These are phyloP conservation scores for Petrolisthes manimaculis DNA, from an alignment of 2,888 invertebrate species.

Conservation along the genomic window DNA sequence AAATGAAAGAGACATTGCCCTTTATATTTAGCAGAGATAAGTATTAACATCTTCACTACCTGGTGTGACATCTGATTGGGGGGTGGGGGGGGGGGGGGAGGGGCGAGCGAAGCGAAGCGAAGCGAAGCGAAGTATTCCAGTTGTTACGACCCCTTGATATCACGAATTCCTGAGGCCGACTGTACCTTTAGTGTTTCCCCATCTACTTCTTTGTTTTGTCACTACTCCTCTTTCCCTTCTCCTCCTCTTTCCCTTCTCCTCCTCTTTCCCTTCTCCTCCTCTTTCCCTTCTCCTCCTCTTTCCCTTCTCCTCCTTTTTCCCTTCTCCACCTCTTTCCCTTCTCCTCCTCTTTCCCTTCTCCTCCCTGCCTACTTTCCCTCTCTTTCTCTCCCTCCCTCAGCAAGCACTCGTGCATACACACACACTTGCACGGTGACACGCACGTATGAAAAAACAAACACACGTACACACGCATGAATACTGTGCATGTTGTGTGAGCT, in stretches of 20 bases:
- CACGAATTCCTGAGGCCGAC: too few species aligned
- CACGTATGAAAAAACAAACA: neutral
- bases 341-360: neutral
- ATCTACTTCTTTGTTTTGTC: neutral
- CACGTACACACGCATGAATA: neutral
- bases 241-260: neutral
- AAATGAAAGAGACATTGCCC: too few species aligned
- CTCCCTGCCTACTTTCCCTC: neutral
- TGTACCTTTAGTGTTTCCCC: neutral
- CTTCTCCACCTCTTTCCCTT: neutral
- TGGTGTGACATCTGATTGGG: too few species aligned
- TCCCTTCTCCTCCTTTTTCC: neutral
- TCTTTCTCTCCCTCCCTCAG: conserved; percentile 4
- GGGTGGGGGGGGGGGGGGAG: too few species aligned
- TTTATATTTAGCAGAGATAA: too few species aligned
- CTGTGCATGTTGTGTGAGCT: neutral
- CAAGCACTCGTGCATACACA: neutral
- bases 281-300: neutral
- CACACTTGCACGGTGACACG: neutral
- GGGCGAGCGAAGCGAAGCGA: too few species aligned
- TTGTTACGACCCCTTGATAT: too few species aligned
- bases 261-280: neutral
- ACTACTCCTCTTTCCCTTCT: neutral
- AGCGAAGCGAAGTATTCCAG: too few species aligned
- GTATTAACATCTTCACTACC: too few species aligned